Percentiles rank a stretch among this genome's conserved stretches.
Conservation (phyloP, 2,797 vertebrate species). For the Platyrinchus mystaceus region DNA sequence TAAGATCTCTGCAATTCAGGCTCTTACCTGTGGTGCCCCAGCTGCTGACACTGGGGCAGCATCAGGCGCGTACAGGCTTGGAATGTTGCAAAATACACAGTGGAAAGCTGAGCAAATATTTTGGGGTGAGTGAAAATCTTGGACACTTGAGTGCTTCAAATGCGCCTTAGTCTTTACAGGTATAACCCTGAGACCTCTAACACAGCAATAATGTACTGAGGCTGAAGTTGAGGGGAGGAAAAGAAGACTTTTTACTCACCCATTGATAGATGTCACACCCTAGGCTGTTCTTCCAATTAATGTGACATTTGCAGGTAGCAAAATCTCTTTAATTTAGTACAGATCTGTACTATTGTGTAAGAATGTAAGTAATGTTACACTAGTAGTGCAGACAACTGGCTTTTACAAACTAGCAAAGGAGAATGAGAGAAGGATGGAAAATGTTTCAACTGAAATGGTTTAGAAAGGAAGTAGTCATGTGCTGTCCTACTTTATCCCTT, state of each 20-base stretch:
- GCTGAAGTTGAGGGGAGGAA: not conserved
- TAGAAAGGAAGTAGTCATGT: not conserved
- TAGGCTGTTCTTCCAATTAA: not conserved
- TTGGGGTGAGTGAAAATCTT: accelerated
- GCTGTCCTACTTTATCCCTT: not conserved
- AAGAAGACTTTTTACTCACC: not conserved
- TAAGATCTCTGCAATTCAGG: not conserved
- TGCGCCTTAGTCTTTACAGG: not conserved
- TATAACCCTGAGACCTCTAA: not conserved
- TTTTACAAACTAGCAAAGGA: not conserved
- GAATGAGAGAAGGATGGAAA: not conserved
- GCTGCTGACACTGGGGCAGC: not conserved
- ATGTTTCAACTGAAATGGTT: not conserved
- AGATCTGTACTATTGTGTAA: not conserved
- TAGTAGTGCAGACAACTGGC: not conserved
- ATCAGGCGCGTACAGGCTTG: not conserved
- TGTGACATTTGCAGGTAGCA: not conserved
- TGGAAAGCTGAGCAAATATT: not conserved
- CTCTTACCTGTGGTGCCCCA: not conserved
- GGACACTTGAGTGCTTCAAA: not conserved
- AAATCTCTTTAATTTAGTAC: not conserved
- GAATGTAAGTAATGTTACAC: not conserved
- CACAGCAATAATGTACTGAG: not conserved
- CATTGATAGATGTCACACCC: not conserved
- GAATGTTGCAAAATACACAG: not conserved